A percentile compares a stretch with the other conserved stretches of the same genome.
phyloP scores from a whole-genome alignment of 1,140 invertebrate species.

The Caenorhabditis latens region DNA sequence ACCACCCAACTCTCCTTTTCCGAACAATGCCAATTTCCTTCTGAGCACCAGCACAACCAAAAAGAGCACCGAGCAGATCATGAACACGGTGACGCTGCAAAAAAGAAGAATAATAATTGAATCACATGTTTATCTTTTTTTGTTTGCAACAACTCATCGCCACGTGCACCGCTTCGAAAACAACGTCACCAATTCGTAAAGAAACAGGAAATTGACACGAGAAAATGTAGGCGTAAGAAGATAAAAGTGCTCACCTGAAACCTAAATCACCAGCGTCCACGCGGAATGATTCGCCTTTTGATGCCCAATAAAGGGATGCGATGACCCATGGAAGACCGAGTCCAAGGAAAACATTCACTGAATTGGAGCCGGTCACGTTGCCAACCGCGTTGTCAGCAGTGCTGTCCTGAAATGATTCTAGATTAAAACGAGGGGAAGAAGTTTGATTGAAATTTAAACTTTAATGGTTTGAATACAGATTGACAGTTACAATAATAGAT shows the following conservation, averaged over 20 bases:
- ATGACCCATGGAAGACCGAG: slow-evolving; percentile 75
- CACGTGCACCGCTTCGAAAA: background rate
- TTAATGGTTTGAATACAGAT: no score
- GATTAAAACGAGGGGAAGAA: background rate
- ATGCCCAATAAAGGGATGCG: slow-evolving; percentile 73
- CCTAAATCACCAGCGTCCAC: slow-evolving; percentile 79
- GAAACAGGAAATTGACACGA: background rate
- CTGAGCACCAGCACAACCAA: slow-evolving; percentile 81
- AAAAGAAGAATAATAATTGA: background rate
- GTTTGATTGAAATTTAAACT: no score
- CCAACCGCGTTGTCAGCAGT: slow-evolving; percentile 96
- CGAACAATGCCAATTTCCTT: slow-evolving; percentile 79
- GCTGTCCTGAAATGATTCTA: slow-evolving; percentile 85
- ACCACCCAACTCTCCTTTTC: slow-evolving; percentile 93
- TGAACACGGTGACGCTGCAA: slow-evolving; percentile 81
- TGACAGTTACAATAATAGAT: no score
- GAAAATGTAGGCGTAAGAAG: background rate
- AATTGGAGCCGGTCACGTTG: slow-evolving; percentile 88
- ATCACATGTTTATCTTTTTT: background rate
- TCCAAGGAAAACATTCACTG: slow-evolving; percentile 91
- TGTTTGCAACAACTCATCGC: background rate
- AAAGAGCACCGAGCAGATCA: slow-evolving; percentile 79
- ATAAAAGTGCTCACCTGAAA: slow-evolving; percentile 76
- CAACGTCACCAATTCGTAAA: background rate
- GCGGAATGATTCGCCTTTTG: slow-evolving; percentile 69